Conservation (phyloP, 1,140 invertebrate species). For the Sipha flava region DNA sequence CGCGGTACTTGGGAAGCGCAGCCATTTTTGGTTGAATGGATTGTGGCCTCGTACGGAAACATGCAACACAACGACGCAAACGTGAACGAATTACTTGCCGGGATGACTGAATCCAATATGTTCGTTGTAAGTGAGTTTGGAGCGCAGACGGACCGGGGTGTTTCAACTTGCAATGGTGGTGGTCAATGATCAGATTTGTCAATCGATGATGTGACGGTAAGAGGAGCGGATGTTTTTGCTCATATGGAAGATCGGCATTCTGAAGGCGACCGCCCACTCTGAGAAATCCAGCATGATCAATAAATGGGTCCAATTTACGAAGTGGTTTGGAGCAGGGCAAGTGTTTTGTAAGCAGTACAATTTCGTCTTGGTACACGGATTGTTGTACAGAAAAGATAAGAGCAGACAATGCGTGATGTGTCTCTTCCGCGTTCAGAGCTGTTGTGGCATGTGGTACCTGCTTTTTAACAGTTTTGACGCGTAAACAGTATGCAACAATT, state of each 20-base stretch:
- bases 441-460: not conserved
- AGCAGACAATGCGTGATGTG: not conserved
- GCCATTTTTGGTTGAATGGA: too few species aligned
- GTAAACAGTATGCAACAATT: not conserved
- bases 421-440: not conserved
- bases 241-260: not conserved
- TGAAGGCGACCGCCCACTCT: slow-evolving; percentile 36
- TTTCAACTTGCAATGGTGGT: not conserved
- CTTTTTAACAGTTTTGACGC: not conserved
- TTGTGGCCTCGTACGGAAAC: not conserved
- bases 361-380: not conserved
- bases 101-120: slow-evolving; percentile 4
- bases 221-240: slow-evolving; percentile 34
- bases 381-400: not conserved
- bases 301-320: slow-evolving; percentile 1
- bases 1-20: too few species aligned
- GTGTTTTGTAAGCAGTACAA: not conserved
- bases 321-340: not conserved
- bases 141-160: not conserved
- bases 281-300: slow-evolving; percentile 26
- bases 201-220: slow-evolving; percentile 23
- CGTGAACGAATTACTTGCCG: not conserved
- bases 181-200: not conserved
- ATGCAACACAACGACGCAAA: not conserved
- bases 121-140: not conserved